Evolutionary conservation across 1,140 invertebrate species (phyloP), one percentile per base, ranked within the genome.

Genomic region (Gerris buenoi): DNA sequence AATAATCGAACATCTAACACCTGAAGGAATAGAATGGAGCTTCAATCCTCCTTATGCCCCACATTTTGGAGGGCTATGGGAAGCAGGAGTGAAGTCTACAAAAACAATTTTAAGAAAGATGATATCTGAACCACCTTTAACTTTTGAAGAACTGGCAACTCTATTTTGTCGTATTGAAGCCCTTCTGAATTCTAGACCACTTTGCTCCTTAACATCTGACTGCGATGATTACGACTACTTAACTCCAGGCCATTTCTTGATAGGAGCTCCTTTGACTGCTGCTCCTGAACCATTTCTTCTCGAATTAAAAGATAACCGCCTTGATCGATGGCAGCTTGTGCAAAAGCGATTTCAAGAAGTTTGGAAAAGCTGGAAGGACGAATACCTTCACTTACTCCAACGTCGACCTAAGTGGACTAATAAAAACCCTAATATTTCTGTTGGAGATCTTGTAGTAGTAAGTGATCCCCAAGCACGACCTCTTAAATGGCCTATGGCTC

Each of bases 51-150:
- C 79, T 23, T n/a, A 63, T 10, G 73, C 75, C 3, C 73, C 76
- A 1, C 75, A 80, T 71, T 77, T 80, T 65, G 78, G 78, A 15
- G 78, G 76, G n/a, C 26, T 77, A 25, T 79, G 76, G 72, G 79
- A 81, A 70, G 71, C 73, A 2, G 75, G 70, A 0, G 73, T 80
- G 0, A 77, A 76, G 70, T 70, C 70, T 22, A 69, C 74, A 13
- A 80, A 80, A 67, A n/a, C n/a, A 69, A 68, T 57, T 75, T 76
- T 66, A 67, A 78, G 2, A 66, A 27, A 15, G 57, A 72, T 0
- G 33, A 70, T 14, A 68, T 68, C 5, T n/a, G 56, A 71, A 22
- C 23, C 27, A 2, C n/a, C 64, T 22, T 65, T 72, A 14, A 73
- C 66, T 0, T 72, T 68, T 2, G 63, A 69, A 13, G 67, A 74